phyloP scores from a whole-genome alignment of 2,888 invertebrate genomes.

The Neuroscelio doddi region DNA sequence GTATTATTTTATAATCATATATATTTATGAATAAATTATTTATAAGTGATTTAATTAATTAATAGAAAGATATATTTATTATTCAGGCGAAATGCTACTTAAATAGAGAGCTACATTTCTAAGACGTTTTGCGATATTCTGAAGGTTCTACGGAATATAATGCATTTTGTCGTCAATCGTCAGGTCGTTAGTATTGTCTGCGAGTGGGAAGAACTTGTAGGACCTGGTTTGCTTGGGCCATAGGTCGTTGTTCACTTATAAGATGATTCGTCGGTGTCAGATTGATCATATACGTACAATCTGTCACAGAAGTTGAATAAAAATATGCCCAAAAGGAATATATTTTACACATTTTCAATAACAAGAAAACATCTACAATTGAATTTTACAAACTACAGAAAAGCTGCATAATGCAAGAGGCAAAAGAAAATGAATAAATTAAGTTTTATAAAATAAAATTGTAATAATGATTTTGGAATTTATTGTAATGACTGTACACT shows the following conservation, averaged over 20 bases:
- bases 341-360: no score
- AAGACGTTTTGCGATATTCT: constrained; percentile 6
- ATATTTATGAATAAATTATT: no score
- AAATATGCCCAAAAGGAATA: no score
- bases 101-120: constrained; percentile 9
- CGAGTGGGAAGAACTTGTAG: constrained; percentile 27
- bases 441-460: no score
- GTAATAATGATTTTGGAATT: no score
- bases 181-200: constrained; percentile 26
- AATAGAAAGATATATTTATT: not conserved
- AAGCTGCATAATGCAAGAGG: no score
- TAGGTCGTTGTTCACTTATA: constrained; percentile 20
- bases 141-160: constrained; percentile 7
- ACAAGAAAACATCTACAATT: no score
- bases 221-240: constrained; percentile 11
- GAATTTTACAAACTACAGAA: no score
- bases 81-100: not conserved
- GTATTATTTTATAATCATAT: no score
- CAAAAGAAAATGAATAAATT: no score
- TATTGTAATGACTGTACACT: no score
- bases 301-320: constrained; percentile 27
- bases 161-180: constrained; percentile 14
- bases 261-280: constrained; percentile 14
- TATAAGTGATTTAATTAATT: no score
- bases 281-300: constrained; percentile 27